Percentiles rank a stretch among this genome's conserved stretches.
phyloP scores from a whole-genome alignment of 2,888 invertebrate species.

The Ypsolopha sequella region DNA sequence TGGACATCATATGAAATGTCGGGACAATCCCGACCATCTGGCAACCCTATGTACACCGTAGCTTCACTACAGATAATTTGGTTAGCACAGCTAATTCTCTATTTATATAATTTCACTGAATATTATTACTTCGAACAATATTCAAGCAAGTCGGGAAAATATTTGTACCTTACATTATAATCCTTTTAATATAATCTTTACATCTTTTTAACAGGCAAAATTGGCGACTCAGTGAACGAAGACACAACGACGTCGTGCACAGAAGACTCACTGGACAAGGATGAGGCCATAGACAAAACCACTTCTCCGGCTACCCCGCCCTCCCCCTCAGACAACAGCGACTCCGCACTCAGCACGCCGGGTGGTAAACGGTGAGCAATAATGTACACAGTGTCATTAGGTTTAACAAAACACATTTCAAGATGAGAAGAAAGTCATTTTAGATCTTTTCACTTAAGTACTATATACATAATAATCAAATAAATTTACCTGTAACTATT shows the following conservation, averaged over 20 bases:
- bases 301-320: constrained; percentile 58
- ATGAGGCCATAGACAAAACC: constrained; percentile 25
- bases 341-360: constrained; percentile 62
- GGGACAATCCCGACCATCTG: no score
- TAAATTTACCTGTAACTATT: not conserved
- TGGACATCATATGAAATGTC: no score
- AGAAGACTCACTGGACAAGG: constrained; percentile 80
- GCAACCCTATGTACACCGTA: no score
- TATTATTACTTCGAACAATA: no score
- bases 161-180: no score
- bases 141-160: no score
- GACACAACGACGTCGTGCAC: constrained; percentile 80
- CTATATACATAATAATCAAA: not conserved
- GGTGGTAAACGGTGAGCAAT: constrained; percentile 63
- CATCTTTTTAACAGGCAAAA: constrained; percentile 36
- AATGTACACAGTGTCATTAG: not conserved
- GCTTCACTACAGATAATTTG: no score
- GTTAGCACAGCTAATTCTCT: no score
- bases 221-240: constrained; percentile 75
- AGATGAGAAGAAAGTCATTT: not conserved
- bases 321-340: constrained; percentile 60
- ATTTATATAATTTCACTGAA: no score
- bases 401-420: not conserved
- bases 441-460: not conserved
- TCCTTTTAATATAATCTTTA: no score